These are phyloP conservation scores for Gouania willdenowi DNA, from an alignment of 2,797 vertebrate species.

Conservation along the genomic window DNA sequence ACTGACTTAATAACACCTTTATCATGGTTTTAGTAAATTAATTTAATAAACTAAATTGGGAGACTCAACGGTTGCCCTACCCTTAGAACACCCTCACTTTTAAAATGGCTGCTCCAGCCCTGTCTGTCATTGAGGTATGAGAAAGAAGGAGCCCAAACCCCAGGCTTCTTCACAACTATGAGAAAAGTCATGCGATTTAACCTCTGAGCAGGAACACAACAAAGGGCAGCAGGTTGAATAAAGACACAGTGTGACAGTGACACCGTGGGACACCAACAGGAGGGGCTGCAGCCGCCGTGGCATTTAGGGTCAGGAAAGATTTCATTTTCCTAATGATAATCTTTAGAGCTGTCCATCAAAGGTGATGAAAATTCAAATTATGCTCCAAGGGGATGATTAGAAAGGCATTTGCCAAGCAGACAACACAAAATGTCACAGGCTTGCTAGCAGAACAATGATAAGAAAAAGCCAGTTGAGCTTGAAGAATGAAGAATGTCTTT, in stretches of 20 bases:
- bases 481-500: slow-evolving; percentile 62
- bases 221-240: slow-evolving; percentile 41
- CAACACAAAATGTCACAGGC: slow-evolving; percentile 66
- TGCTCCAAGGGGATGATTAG: slow-evolving; percentile 58
- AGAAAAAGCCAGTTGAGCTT: slow-evolving; percentile 54
- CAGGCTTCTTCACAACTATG: slow-evolving; percentile 28
- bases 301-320: slow-evolving; percentile 50
- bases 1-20: too few relatives aligned
- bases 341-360: slow-evolving; percentile 63
- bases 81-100: too few relatives aligned
- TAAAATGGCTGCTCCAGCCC: too few relatives aligned
- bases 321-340: slow-evolving; percentile 64
- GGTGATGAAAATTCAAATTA: slow-evolving; percentile 70
- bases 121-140: slow-evolving; percentile 34
- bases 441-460: slow-evolving; percentile 68
- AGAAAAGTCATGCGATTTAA: slow-evolving; percentile 57
- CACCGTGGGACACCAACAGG: slow-evolving; percentile 34
- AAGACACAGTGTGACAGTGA: slow-evolving; percentile 19
- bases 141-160: slow-evolving; percentile 43
- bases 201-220: slow-evolving; percentile 41
- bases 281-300: slow-evolving; percentile 25
- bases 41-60: too few relatives aligned
- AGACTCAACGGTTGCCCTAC: too few relatives aligned
- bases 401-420: slow-evolving; percentile 64
- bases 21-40: too few relatives aligned